Conservation (phyloP, 2,888 invertebrate species). For the Cerastis rubricosa region DNA sequence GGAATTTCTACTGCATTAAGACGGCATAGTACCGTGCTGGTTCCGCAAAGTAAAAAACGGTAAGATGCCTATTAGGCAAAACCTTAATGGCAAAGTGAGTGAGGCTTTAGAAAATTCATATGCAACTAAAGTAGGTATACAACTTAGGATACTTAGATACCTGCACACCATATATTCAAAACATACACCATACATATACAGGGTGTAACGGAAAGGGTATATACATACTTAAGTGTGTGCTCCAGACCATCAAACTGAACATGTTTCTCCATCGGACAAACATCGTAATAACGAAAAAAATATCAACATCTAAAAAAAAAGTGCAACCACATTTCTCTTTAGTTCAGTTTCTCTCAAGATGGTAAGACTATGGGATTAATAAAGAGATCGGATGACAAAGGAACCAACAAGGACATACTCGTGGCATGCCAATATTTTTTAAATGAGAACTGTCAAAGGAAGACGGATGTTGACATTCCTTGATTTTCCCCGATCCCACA, state of each 20-base stretch:
- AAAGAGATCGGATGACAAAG: constrained; percentile 6
- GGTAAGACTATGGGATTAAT: neutral
- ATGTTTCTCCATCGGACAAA: no score
- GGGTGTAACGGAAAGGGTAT: no score
- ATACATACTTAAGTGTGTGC: no score
- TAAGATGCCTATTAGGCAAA: neutral
- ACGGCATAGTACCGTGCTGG: no score
- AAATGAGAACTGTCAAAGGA: constrained; percentile 39
- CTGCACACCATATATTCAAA: no score
- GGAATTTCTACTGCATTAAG: no score
- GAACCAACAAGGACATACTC: neutral
- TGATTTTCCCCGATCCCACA: constrained; percentile 12
- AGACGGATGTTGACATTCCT: constrained; percentile 34
- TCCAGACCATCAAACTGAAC: no score
- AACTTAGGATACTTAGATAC: neutral
- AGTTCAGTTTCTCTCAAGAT: neutral
- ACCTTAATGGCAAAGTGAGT: no score
- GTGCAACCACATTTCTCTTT: neutral
- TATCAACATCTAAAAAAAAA: neutral
- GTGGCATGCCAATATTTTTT: constrained; percentile 18
- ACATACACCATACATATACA: no score
- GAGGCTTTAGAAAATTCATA: neutral
- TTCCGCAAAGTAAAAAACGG: neutral
- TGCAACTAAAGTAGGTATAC: neutral
- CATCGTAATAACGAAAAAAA: no score